phyloP scores from a whole-genome alignment of 2,113 vertebrate genomes.

The Toxotes jaculatrix region DNA sequence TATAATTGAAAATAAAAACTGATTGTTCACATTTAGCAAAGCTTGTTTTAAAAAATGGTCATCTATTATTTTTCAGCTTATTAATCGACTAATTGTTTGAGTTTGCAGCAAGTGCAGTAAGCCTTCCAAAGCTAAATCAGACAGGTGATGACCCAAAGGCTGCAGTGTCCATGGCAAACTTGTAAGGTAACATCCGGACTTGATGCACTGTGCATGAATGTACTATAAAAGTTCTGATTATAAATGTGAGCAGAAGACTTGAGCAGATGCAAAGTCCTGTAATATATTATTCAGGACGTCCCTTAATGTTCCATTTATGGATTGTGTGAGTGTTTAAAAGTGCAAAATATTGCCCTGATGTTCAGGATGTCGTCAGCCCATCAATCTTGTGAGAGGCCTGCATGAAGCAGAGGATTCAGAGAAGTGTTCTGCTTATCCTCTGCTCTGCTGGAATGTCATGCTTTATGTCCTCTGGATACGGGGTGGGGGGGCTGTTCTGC shows the following conservation, averaged over 20 bases:
- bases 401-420: conserved; percentile 56
- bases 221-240: not conserved
- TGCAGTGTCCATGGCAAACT: not conserved
- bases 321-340: conserved; percentile 30
- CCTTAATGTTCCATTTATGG: conserved; percentile 14
- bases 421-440: conserved; percentile 73
- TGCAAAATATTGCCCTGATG: conserved; percentile 16
- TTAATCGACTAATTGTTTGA: not conserved
- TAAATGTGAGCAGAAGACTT: not conserved
- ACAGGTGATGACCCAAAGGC: not conserved
- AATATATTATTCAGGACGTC: not conserved
- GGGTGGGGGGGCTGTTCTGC: conserved; percentile 48
- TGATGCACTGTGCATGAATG: not conserved
- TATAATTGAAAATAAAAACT: not conserved
- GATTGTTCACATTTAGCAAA: not conserved
- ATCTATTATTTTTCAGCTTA: not conserved
- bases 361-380: conserved; percentile 45
- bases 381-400: conserved; percentile 47
- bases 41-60: not conserved
- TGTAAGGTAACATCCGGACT: not conserved
- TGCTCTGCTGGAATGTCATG: conserved; percentile 72
- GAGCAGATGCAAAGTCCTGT: not conserved
- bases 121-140: not conserved
- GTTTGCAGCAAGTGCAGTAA: not conserved
- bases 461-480: conserved; percentile 68